These are phyloP conservation scores for Ranitomeya imitator DNA, from an alignment of 2,113 vertebrate species.

Conservation along the genomic window DNA sequence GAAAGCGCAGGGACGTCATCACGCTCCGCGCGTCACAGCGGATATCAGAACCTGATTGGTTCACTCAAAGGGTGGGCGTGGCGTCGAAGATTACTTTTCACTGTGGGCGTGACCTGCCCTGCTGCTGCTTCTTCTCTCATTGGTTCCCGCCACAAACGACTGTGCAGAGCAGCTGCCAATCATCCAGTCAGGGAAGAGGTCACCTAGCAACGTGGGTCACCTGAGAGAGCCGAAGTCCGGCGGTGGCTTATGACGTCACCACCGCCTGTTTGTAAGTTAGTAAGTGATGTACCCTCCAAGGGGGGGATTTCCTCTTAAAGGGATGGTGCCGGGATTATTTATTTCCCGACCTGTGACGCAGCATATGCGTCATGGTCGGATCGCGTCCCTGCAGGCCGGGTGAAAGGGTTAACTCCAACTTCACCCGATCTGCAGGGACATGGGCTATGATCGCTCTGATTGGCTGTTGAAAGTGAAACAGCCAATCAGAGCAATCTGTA, in stretches of 20 bases:
- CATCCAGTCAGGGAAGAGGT: background rate
- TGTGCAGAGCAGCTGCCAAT: background rate
- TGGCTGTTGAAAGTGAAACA: too few species aligned
- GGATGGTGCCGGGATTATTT: too few species aligned
- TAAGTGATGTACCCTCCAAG: background rate
- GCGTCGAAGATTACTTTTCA: background rate
- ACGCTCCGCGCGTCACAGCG: background rate
- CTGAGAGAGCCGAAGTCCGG: background rate
- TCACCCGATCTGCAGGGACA: too few species aligned
- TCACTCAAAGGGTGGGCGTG: background rate
- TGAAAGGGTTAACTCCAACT: too few species aligned
- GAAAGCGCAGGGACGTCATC: background rate
- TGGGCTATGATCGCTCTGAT: too few species aligned
- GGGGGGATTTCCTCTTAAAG: background rate
- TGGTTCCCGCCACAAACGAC: slow-evolving; percentile 16
- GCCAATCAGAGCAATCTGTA: too few species aligned
- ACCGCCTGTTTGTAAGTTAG: too few species aligned
- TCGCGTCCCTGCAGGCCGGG: too few species aligned
- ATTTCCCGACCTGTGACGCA: too few species aligned
- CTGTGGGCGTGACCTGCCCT: background rate
- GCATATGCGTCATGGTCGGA: too few species aligned
- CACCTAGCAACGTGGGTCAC: background rate
- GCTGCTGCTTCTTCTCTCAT: background rate
- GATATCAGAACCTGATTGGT: slow-evolving; percentile 57
- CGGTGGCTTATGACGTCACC: background rate